phyloP scores from a whole-genome alignment of 1,140 invertebrate species.

The Megathymus violae region DNA sequence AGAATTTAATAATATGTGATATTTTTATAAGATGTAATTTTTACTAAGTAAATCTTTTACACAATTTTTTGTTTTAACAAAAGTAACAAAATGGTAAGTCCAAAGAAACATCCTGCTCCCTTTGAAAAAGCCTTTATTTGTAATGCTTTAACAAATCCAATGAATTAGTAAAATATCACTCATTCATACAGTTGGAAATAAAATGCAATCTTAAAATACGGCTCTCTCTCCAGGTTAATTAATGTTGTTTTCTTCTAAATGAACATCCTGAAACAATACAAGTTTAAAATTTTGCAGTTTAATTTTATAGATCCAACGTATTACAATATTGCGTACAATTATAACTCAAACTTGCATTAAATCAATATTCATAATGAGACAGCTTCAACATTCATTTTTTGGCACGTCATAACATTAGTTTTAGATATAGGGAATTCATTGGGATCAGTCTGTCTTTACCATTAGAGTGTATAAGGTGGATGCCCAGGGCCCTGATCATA shows the following conservation, averaged over 20 bases:
- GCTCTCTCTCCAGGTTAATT: slow-evolving; percentile 81
- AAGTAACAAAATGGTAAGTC: slow-evolving; percentile 17
- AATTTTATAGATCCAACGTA: no score
- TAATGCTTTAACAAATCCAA: slow-evolving; percentile 78
- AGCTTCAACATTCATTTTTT: no score
- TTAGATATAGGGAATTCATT: no score
- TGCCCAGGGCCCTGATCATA: no score
- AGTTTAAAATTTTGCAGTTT: slow-evolving; percentile 15
- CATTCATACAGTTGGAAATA: slow-evolving; percentile 76
- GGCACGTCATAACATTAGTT: no score
- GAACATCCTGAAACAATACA: slow-evolving; percentile 91
- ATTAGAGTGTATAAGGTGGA: no score
- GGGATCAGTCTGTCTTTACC: no score
- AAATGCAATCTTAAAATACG: slow-evolving; percentile 83
- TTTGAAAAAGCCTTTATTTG: slow-evolving; percentile 83
- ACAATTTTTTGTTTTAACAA: slow-evolving; percentile 18
- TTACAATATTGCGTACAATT: no score
- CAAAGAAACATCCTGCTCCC: slow-evolving; percentile 54
- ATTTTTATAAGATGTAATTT: slow-evolving; percentile 31
- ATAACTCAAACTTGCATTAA: no score
- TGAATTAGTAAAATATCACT: slow-evolving; percentile 76
- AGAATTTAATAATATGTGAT: slow-evolving; percentile 29
- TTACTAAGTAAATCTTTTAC: slow-evolving; percentile 38
- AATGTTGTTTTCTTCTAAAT: slow-evolving; percentile 97
- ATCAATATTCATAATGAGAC: no score